Percentiles rank a stretch among this genome's conserved stretches.
These are phyloP conservation scores for Petrocephalus sullivani DNA, from an alignment of 2,797 vertebrate genomes.

Conservation along the genomic window DNA sequence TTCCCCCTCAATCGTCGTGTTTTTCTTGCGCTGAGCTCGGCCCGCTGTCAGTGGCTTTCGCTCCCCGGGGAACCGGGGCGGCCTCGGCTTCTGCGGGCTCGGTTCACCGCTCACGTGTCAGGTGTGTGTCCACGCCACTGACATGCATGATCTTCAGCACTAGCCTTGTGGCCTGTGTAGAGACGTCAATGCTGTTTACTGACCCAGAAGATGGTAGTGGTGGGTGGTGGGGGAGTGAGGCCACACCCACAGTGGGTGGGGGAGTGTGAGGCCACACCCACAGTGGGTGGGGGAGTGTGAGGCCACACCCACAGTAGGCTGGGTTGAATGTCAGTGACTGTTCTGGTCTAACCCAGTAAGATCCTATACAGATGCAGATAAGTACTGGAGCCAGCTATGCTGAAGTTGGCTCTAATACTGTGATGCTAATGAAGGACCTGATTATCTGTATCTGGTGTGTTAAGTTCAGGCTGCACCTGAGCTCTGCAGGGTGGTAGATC, in stretches of 20 bases:
- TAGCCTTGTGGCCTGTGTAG: neutral
- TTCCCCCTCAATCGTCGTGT: slow-evolving; percentile 25
- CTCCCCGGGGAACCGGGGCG: neutral
- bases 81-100: neutral
- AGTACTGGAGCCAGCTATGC: neutral
- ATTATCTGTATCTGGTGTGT: neutral
- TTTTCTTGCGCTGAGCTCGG: neutral
- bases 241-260: too few species aligned
- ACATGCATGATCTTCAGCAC: neutral
- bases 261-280: too few species aligned
- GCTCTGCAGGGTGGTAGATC: neutral
- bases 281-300: too few species aligned
- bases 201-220: neutral
- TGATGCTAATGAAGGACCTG: neutral
- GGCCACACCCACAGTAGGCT: too few species aligned
- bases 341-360: neutral
- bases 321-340: neutral
- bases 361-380: neutral
- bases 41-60: neutral
- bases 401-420: neutral
- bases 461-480: neutral
- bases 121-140: neutral
- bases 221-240: too few species aligned
- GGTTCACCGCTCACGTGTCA: neutral
- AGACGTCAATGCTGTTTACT: neutral